Conservation (phyloP, 2,113 vertebrate genomes). For the Misgurnus mizolepis region DNA sequence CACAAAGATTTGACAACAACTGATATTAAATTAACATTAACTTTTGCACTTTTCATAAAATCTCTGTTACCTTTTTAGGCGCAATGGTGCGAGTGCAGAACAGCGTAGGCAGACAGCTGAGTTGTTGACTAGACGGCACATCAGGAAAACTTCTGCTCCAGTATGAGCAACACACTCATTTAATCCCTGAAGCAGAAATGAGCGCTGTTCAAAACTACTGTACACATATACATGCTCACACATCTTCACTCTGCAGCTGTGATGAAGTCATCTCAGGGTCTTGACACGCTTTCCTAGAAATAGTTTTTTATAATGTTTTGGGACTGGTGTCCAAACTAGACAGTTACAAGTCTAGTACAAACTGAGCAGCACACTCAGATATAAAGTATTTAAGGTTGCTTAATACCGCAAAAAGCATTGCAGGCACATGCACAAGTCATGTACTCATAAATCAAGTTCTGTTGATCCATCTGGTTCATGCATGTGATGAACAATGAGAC, state of each 20-base stretch:
- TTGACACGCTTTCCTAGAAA: conserved; percentile 21
- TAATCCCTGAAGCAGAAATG: conserved; percentile 35
- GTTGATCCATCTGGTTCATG: background rate
- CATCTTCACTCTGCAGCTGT: conserved; percentile 30
- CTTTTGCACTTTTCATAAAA: background rate
- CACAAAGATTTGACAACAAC: background rate
- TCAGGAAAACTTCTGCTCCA: conserved; percentile 14
- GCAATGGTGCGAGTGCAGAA: background rate
- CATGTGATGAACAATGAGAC: background rate
- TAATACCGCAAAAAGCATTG: conserved; percentile 7
- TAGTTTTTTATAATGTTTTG: conserved; percentile 24
- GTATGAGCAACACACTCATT: conserved; percentile 26
- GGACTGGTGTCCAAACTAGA: conserved; percentile 11
- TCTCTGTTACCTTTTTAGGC: conserved; percentile 3
- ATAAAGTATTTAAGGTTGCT: conserved; percentile 3
- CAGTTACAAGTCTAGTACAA: conserved; percentile 26
- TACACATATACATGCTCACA: conserved; percentile 20
- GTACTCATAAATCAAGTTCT: conserved; percentile 24
- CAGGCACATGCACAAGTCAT: conserved; percentile 16
- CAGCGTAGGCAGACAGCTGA: background rate
- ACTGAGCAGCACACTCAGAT: background rate
- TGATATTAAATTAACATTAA: background rate
- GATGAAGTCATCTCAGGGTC: conserved; percentile 41
- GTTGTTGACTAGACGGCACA: conserved; percentile 19
- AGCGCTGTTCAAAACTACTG: conserved; percentile 18